Percentiles rank a stretch among this genome's conserved stretches.
Evolutionary conservation across 53 echinoderm and acorn worm genomes (phyloP).

Genomic region (Glandiceps talaboti): DNA sequence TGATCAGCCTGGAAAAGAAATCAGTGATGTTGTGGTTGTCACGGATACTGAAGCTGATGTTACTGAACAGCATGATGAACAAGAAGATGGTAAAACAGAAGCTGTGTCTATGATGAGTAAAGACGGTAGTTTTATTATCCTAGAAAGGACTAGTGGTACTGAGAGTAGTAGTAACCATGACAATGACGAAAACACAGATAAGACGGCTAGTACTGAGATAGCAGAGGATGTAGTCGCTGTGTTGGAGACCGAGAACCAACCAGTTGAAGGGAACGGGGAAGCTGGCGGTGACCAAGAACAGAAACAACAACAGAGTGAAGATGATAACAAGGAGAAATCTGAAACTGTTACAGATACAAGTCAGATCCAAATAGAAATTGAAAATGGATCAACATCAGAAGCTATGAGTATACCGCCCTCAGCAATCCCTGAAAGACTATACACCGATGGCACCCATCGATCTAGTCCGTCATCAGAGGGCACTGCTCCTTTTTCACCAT

Average conservation of each 20-base stretch:
- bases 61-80: background rate
- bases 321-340: background rate
- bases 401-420: background rate
- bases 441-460: background rate
- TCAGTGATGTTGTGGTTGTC: background rate
- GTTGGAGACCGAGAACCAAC: slow-evolving; percentile 3
- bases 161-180: background rate
- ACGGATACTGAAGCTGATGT: no score
- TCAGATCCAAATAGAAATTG: background rate
- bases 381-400: no score
- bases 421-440: background rate
- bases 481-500: slow-evolving; percentile 4
- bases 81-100: background rate
- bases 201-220: background rate
- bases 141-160: background rate
- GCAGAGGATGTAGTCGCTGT: background rate
- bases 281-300: background rate
- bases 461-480: background rate
- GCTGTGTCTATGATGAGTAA: background rate
- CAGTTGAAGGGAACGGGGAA: slow-evolving; percentile 7
- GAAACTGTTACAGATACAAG: no score
- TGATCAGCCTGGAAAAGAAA: background rate
- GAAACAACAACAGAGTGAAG: background rate
- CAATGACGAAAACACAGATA: background rate
- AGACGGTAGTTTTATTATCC: background rate